Percentiles rank a stretch among this genome's conserved stretches.
Conservation (phyloP, 2,113 vertebrate genomes). For the Pseudorasbora parva region DNA sequence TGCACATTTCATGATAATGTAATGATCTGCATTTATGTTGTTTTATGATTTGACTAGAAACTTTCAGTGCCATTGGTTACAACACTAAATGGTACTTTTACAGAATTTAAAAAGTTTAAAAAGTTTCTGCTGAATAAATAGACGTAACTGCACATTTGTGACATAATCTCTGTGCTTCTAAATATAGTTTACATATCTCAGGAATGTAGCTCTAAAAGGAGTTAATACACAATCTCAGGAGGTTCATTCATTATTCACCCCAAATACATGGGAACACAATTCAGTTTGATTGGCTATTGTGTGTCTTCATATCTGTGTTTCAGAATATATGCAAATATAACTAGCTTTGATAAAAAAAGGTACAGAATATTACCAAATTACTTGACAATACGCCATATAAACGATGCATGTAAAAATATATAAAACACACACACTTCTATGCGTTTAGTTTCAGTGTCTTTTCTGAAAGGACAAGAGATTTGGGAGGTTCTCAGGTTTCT, state of each 20-base stretch:
- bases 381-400: not conserved
- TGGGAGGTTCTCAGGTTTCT: slow-evolving; percentile 21
- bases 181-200: slow-evolving; percentile 9
- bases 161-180: slow-evolving; percentile 5
- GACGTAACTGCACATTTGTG: not conserved
- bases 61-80: not conserved
- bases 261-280: not conserved
- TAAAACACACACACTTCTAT: not conserved
- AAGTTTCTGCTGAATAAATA: slow-evolving; percentile 6
- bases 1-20: too few relatives aligned
- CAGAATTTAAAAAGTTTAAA: not conserved
- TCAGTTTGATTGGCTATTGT: not conserved
- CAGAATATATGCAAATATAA: slow-evolving; percentile 22
- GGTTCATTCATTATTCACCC: not conserved
- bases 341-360: not conserved
- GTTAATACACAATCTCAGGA: not conserved
- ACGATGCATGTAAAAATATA: slow-evolving; percentile 1
- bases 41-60: not conserved
- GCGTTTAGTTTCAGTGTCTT: not conserved
- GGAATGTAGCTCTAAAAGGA: slow-evolving; percentile 12
- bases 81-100: not conserved
- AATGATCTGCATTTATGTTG: too few relatives aligned
- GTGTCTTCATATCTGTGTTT: not conserved
- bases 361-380: not conserved
- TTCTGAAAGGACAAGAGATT: not conserved